Base-by-base conservation (phyloP, 2,888 invertebrate species). In the Glyphotaelius pellucidus region DNA sequence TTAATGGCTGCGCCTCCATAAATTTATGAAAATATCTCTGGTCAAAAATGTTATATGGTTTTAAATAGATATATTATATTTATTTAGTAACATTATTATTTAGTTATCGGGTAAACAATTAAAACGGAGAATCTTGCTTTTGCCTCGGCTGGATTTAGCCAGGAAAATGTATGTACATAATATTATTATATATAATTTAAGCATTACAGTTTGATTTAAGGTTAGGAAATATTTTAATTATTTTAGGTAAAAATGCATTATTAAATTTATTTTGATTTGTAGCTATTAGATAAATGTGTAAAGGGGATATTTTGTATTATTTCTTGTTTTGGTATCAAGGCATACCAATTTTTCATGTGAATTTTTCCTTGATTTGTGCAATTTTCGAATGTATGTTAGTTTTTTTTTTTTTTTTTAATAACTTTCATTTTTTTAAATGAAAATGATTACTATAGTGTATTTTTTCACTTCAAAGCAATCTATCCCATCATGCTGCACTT, bases 31-130 rank as follows among this genome's bases (percentile, higher is more conserved):
- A 42, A 79, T 89, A 79, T 42, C n/a, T 89, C 88, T 89, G 88
- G 88, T 89, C 88, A 89, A 89, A 67, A 25, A 38, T 89, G 88
- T 89, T 89, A 79, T 89, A 79, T 89, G 35, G n/a, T 79, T 89
- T 89, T 89, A 79, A 89, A 89, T 89, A 89, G 88, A 35, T 89
- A 67, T 35, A 80, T 67, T 67, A 67, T 89, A 89, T 89, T 89
- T 89, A 89, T 89, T 89, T 79, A 11, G n/a, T 35, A 30, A n/a
- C 67, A 80, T 89, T 35, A 79, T 89, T 89, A 89, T 79, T 89
- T 79, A 89, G 79, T 89, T 89, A 35, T 89, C 79, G 88, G 67
- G 35, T 79, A 87, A 89, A 89, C 32, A 35, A 35, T 79, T 32
- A n/a, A 89, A 31, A 42, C 42, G 67, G 9, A 67, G 67, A 67